Base-by-base conservation (phyloP, 2,888 invertebrate genomes). In the Machimus atricapillus region DNA sequence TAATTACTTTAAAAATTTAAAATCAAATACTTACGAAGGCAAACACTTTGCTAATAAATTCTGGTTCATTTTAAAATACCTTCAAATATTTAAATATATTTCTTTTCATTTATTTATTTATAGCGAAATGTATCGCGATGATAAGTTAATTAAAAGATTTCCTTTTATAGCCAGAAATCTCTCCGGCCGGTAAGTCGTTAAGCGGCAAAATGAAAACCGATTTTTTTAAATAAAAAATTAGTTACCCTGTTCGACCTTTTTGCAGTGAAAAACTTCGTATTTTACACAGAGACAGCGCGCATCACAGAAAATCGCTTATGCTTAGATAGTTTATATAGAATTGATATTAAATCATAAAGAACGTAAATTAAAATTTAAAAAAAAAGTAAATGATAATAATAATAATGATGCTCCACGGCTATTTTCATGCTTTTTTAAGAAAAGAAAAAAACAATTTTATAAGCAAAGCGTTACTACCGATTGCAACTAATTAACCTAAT, bases 281-380 rank as follows among this genome's bases (percentile, higher is more conserved):
- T 85, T 74, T 74, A 85, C 46, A 85, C 85, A 85, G 12, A 85
- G 74, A 46, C 16, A 23, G 31, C 66, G 66, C 66, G 66, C 66
- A 43, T 43, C n/a, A 31, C 85, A 52, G 37, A 83, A 74, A 85
- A 85, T 85, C 74, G 85, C 73, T 85, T 85, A 82, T 74, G 85
- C 85, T 85, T 85, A 85, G 85, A 85, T 85, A 85, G 85, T 74
- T 85, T 8, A 85, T 85, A 85, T 74, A 85, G 85, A 85, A 85
- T 85, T 85, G 85, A 85, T 85, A 85, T 85, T 85, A 46, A 85
- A 85, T 40, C 27, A 31, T 79, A 19, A 31, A 23, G 16, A 52
- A 52, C 52, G 52, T 52, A 52, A 52, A n/a, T 37, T 37, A 43
- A 74, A 73, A 83, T 43, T 40, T n/a, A n/a, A n/a, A n/a, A n/a